These are phyloP conservation scores for Osmerus eperlanus DNA, from an alignment of 2,113 vertebrate species.

Conservation along the genomic window DNA sequence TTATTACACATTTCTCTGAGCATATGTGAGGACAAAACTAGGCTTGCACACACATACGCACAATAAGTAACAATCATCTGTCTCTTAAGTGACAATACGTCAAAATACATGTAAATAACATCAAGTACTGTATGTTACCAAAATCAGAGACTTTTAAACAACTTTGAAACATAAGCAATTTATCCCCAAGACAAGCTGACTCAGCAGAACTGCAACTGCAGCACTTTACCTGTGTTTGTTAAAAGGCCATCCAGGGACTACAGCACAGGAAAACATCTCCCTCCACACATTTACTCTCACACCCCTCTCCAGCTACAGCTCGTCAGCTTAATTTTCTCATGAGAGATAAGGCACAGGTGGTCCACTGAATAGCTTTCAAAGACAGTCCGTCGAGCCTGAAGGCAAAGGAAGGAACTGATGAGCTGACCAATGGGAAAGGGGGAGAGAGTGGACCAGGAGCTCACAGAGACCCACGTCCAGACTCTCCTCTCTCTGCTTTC, in stretches of 20 bases:
- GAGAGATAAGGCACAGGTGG: conserved; percentile 51
- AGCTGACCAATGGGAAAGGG: conserved; percentile 28
- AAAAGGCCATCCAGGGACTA: conserved; percentile 20
- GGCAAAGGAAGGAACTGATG: conserved; percentile 50
- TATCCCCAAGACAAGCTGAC: too few species aligned
- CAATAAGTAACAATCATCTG: conserved; percentile 9
- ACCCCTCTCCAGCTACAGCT: conserved; percentile 53
- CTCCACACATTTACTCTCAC: conserved; percentile 50
- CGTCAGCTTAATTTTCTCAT: conserved; percentile 53
- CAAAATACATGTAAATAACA: not conserved
- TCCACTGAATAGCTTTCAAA: conserved; percentile 49
- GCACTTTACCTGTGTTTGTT: conserved; percentile 30
- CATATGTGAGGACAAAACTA: conserved; percentile 53
- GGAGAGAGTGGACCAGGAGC: conserved; percentile 30
- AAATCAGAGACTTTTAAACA: too few species aligned
- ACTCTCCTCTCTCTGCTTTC: conserved; percentile 73
- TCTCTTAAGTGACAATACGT: not conserved
- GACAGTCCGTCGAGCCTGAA: conserved; percentile 44
- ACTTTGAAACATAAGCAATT: not conserved
- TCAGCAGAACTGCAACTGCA: conserved; percentile 40
- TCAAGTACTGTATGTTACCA: too few species aligned
- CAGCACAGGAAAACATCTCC: conserved; percentile 48
- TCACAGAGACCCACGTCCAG: conserved; percentile 12
- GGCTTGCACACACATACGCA: not conserved
- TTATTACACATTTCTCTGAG: conserved; percentile 64